phyloP scores from a whole-genome alignment of 2,888 invertebrate genomes.

The Drosophila affinis region DNA sequence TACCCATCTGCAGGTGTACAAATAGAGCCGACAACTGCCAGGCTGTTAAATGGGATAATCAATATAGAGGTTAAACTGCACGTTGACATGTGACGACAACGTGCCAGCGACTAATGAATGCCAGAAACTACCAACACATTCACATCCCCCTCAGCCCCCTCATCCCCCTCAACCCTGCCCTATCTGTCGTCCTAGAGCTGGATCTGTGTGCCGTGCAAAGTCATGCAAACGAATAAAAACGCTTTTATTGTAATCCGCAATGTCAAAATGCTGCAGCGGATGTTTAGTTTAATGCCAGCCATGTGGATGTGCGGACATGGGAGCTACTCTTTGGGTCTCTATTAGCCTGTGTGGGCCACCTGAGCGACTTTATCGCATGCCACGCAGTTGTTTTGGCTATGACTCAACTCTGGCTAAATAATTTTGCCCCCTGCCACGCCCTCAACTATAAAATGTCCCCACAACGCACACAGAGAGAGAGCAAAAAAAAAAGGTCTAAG shows the following conservation, averaged over 20 bases:
- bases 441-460: conserved; percentile 60
- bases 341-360: conserved; percentile 38
- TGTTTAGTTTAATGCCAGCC: conserved; percentile 53
- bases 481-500: conserved; percentile 47
- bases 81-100: conserved; percentile 65
- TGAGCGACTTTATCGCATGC: conserved; percentile 68
- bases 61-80: conserved; percentile 63
- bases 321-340: not conserved
- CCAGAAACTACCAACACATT: conserved; percentile 31
- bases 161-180: not conserved
- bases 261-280: conserved; percentile 70
- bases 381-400: conserved; percentile 62
- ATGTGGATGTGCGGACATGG: conserved; percentile 15
- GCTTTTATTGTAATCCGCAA: conserved; percentile 74
- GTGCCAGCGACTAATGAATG: conserved; percentile 67
- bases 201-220: conserved; percentile 27
- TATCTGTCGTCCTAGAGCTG: conserved; percentile 9
- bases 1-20: not conserved
- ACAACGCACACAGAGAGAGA: not conserved
- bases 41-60: conserved; percentile 53
- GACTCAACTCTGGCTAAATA: not conserved
- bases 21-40: not conserved
- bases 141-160: not conserved
- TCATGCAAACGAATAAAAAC: conserved; percentile 68
- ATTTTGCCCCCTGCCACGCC: conserved; percentile 1